These are phyloP conservation scores for Leptopilina myrica DNA, from an alignment of 2,888 invertebrate genomes.

Conservation along the genomic window DNA sequence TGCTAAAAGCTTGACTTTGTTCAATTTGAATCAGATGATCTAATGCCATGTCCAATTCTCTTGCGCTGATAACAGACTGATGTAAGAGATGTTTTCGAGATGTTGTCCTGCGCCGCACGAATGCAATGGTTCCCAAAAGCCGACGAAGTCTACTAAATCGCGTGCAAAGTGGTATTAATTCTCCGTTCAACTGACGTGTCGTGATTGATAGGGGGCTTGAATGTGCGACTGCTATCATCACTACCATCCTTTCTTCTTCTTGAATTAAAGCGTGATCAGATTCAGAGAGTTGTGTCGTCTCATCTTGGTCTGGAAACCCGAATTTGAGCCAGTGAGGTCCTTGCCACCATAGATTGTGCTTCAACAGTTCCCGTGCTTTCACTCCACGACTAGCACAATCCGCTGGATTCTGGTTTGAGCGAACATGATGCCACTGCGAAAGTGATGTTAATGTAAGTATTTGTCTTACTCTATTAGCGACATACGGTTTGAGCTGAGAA, in stretches of 20 bases:
- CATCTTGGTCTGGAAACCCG: background rate
- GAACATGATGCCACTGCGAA: too few relatives aligned
- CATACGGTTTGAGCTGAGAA: background rate
- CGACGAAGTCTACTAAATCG: background rate
- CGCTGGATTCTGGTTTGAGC: too few relatives aligned
- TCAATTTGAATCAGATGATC: too few relatives aligned
- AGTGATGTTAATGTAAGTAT: too few relatives aligned
- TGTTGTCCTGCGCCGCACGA: background rate
- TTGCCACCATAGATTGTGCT: too few relatives aligned
- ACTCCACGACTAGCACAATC: too few relatives aligned
- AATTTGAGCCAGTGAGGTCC: background rate
- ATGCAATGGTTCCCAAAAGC: conserved; percentile 3
- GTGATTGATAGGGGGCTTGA: background rate
- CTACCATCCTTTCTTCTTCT: background rate
- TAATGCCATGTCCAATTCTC: too few relatives aligned
- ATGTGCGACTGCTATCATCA: background rate
- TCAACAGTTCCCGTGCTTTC: too few relatives aligned
- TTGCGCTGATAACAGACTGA: too few relatives aligned
- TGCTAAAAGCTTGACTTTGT: background rate
- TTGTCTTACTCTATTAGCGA: too few relatives aligned
- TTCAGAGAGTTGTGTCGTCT: background rate
- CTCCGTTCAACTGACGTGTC: background rate
- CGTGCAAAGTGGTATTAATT: background rate
- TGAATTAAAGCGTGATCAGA: background rate
- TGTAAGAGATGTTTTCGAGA: too few relatives aligned